Evolutionary conservation across 2,888 invertebrate species (phyloP), one percentile per base, ranked within the genome.

Genomic region (Eutolmus rufibarbis): DNA sequence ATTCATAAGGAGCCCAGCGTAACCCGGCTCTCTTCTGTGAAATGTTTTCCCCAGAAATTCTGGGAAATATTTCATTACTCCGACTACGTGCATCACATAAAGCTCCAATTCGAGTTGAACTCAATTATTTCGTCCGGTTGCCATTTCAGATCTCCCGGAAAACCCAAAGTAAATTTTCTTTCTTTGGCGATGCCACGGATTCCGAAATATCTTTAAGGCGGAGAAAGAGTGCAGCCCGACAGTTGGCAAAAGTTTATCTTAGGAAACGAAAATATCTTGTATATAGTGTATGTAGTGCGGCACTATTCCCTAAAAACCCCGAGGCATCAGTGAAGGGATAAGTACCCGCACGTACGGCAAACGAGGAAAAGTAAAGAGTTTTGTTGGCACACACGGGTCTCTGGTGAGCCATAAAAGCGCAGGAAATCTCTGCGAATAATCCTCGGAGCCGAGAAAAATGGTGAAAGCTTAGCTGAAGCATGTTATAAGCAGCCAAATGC

Each of bases 391-490:
- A 85, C 85, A 85, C 43, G 40, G 85, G 74, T 85, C 85, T 74
- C 85, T 85, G 74, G 85, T 85, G 85, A 85, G 51, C 85, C 85
- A 85, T 85, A 85, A 85, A 85, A 85, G 85, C 74, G 46, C 85
- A 66, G 23, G 66, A 85, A 85, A 85, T 85, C 85, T 85, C 43
- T 51, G 74, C 74, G 46, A 85, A 46, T 85, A 85, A 85, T 85
- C 74, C 74, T 85, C 28, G 74, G 57, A 85, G 74, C 85, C 74
- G 74, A 74, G 85, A 74, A 51, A 85, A 85, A 85, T 85, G 74
- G 74, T 74, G 43, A 74, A 85, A 85, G 85, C 85, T 85, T 85
- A 74, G 43, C 43, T 40, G n/a, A 28, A 74, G 43, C 85, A 74
- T 85, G 85, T 85, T 85, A 85, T 85, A 74, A 85, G 85, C 85